Conservation (phyloP, 2,888 invertebrate genomes). For the Penaeus monodon region DNA sequence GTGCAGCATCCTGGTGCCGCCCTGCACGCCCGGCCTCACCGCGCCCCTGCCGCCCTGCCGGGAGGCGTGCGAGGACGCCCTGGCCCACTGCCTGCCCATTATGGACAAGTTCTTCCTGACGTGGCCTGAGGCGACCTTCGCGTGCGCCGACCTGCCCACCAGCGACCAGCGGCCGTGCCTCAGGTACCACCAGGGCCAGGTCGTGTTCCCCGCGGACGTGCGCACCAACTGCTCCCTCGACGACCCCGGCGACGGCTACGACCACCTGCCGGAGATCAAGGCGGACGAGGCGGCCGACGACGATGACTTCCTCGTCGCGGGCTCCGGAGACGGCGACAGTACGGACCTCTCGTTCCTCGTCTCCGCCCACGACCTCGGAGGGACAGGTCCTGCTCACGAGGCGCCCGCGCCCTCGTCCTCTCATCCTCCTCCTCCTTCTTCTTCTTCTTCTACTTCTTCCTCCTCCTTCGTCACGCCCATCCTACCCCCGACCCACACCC, state of each 20-base stretch:
- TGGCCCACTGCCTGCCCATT: slow-evolving; percentile 42
- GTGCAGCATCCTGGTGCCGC: slow-evolving; percentile 58
- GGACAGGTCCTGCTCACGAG: not conserved
- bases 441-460: not conserved
- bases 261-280: slow-evolving; percentile 3
- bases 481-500: not conserved
- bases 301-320: not conserved
- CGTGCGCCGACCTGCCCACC: slow-evolving; percentile 53
- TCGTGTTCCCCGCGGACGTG: slow-evolving; percentile 50
- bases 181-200: slow-evolving; percentile 56
- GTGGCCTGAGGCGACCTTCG: slow-evolving; percentile 60
- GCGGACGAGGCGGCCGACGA: slow-evolving; percentile 1
- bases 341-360: slow-evolving; percentile 5
- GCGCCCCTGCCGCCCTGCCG: slow-evolving; percentile 60
- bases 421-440: not conserved
- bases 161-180: slow-evolving; percentile 51
- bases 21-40: slow-evolving; percentile 51
- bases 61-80: slow-evolving; percentile 59
- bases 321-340: not conserved
- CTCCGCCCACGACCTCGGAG: not conserved
- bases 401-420: not conserved
- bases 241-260: slow-evolving; percentile 22
- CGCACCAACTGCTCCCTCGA: slow-evolving; percentile 36
- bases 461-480: slow-evolving; percentile 1
- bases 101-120: slow-evolving; percentile 43